Evolutionary conservation across 1,140 invertebrate genomes (phyloP), one percentile per base, ranked within the genome.

Genomic region (Leptonema lineaticorne): DNA sequence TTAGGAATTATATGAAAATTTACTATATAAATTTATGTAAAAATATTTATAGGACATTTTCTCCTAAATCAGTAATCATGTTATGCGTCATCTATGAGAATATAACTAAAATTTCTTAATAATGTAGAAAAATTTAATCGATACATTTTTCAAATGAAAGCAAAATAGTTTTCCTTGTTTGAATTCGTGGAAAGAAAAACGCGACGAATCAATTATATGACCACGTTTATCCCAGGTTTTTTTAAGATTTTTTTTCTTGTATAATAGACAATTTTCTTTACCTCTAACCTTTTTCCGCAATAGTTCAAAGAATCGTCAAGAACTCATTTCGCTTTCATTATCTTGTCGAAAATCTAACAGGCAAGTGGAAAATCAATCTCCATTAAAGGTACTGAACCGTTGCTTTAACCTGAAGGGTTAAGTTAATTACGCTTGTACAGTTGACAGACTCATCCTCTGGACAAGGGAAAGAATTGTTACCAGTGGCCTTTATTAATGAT

Each of bases 291-390:
- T 41, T 41, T 41, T 41, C 9, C 37, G 37, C 16, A 26, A n/a
- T n/a, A n/a, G n/a, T n/a, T n/a, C 1, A 24, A 24, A 3, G 22
- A 48, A 48, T 48, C 18, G 20, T 8, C 20, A 48, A 9, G 2
- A 16, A 22, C 58, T 41, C 59, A 11, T n/a, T 37, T 27, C 20
- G 24, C 33, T 45, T 46, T 45, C 59, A 45, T 64, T 50, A 50
- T 64, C 62, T 50, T 45, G 45, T 50, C 29, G 45, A 50, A 50
- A 64, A 50, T 50, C 27, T 64, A 30, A 11, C 45, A 48, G 62
- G 30, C 62, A 48, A 41, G 30, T 30, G 27, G 62, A 33, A 64
- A 64, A 64, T 64, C 62, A 64, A 64, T 64, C 45, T 64, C 45
- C 46, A 64, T 64, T 50, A 50, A 30, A 30, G 5, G 62, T 50